Evolutionary conservation across 2,113 vertebrate genomes (phyloP).

Genomic region (Aegithalos caudatus): DNA sequence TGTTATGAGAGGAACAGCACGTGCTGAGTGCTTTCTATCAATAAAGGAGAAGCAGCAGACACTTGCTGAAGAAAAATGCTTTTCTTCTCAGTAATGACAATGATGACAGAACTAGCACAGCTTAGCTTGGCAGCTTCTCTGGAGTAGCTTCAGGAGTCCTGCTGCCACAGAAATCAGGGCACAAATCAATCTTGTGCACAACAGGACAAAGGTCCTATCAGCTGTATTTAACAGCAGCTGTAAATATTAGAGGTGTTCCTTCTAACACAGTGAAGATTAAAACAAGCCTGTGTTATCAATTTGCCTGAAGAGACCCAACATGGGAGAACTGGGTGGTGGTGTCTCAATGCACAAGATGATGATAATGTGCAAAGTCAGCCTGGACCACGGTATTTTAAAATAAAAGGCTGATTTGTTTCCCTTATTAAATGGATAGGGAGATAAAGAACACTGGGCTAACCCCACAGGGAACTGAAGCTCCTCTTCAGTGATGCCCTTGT

Average conservation of each 20-base stretch:
- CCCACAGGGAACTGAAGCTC: not conserved
- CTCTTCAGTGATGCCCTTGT: not conserved
- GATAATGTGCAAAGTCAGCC: not conserved
- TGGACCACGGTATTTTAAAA: not conserved
- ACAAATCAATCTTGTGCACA: constrained; percentile 38
- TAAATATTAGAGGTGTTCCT: constrained; percentile 9
- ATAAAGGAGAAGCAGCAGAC: constrained; percentile 13
- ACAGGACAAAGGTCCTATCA: constrained; percentile 29
- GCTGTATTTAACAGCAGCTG: not conserved
- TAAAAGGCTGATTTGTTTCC: not conserved
- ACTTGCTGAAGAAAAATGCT: constrained; percentile 31
- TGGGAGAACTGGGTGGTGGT: constrained; percentile 20
- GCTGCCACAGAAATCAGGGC: constrained; percentile 33
- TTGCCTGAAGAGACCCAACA: not conserved
- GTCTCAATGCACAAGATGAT: not conserved
- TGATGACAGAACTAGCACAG: constrained; percentile 37
- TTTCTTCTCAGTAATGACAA: constrained; percentile 20
- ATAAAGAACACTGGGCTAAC: not conserved
- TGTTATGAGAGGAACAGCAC: not conserved
- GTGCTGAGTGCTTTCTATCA: not conserved
- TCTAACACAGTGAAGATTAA: constrained; percentile 43
- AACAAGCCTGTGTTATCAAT: constrained; percentile 7
- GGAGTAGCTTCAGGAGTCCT: not conserved
- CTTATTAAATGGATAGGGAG: not conserved
- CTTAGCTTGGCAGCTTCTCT: not conserved